Conservation (phyloP, 1,140 invertebrate species). For the Apis dorsata region DNA sequence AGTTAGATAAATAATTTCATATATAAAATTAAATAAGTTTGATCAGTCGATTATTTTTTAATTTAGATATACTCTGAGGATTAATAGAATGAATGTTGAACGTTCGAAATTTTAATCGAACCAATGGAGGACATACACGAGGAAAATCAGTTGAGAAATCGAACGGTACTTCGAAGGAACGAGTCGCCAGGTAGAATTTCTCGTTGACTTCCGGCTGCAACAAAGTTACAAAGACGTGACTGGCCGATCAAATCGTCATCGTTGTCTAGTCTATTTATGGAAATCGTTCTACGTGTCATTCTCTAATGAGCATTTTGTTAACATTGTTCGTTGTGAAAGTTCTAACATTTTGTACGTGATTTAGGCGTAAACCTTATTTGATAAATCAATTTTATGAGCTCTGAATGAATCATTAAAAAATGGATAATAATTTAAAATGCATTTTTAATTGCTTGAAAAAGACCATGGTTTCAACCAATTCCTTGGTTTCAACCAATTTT, state of each 20-base stretch:
- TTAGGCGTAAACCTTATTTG: background rate
- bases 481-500: too few species aligned
- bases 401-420: too few species aligned
- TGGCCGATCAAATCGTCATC: conserved; percentile 22
- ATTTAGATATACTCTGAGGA: too few species aligned
- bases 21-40: too few species aligned
- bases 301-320: background rate
- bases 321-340: background rate
- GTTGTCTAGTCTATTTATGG: background rate
- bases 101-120: too few species aligned
- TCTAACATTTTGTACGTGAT: background rate
- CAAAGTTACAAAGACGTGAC: conserved; percentile 39
- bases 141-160: background rate
- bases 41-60: too few species aligned
- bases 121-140: background rate
- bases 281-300: conserved; percentile 5
- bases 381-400: too few species aligned
- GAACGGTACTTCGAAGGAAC: conserved; percentile 31
- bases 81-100: too few species aligned
- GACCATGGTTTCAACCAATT: too few species aligned
- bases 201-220: conserved; percentile 42
- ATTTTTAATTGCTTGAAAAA: too few species aligned
- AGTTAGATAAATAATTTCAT: too few species aligned
- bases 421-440: too few species aligned
- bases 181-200: conserved; percentile 23